Evolutionary conservation across 2,888 invertebrate genomes (phyloP).

Genomic region (Eupithecia inturbata): DNA sequence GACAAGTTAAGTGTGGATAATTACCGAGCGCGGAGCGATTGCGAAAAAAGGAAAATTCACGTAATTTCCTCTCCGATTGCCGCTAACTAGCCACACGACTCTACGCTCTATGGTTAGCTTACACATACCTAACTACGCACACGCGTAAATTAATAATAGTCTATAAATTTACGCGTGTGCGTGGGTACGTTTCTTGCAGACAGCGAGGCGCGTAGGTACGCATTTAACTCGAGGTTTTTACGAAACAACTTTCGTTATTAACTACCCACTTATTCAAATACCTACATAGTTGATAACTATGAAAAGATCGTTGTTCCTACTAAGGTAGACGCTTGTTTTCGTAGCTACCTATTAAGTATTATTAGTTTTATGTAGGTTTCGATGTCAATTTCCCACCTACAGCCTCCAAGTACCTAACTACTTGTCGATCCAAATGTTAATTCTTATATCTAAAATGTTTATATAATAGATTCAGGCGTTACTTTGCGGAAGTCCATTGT

Average conservation of each 20-base stretch:
- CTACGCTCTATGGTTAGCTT: slow-evolving; percentile 39
- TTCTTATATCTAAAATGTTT: neutral
- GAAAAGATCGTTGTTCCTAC: neutral
- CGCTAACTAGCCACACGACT: slow-evolving; percentile 34
- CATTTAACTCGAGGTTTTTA: slow-evolving; percentile 34
- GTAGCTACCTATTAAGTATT: neutral
- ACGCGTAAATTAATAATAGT: too few relatives aligned
- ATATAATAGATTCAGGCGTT: too few relatives aligned
- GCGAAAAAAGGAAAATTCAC: slow-evolving; percentile 61
- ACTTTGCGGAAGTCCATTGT: too few relatives aligned
- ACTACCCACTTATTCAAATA: neutral
- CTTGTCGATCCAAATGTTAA: neutral
- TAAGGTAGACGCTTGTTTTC: neutral
- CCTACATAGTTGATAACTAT: neutral
- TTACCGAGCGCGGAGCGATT: slow-evolving; percentile 48
- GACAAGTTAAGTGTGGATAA: slow-evolving; percentile 44
- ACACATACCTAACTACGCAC: too few relatives aligned
- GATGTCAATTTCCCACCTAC: neutral
- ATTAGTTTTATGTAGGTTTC: neutral
- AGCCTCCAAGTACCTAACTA: neutral
- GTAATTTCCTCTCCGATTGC: slow-evolving; percentile 52
- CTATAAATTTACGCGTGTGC: slow-evolving; percentile 37
- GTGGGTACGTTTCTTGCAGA: slow-evolving; percentile 51
- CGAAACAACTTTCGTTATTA: slow-evolving; percentile 26
- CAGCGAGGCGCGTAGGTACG: slow-evolving; percentile 57